Percentiles rank a stretch among this genome's conserved stretches.
Conservation (phyloP, 2,888 invertebrate genomes). For the Pilophorus perplexus region DNA sequence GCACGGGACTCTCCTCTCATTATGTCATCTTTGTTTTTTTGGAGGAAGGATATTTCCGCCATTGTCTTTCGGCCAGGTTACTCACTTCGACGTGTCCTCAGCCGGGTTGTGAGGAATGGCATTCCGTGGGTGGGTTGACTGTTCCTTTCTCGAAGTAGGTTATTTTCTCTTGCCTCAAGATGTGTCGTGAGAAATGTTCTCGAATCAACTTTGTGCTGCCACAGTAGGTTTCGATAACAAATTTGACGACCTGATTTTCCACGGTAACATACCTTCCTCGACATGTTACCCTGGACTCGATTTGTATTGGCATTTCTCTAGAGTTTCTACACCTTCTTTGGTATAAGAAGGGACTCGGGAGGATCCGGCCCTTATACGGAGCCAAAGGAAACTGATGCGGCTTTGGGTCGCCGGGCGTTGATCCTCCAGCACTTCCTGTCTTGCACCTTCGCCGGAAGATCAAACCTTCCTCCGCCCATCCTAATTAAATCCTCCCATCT, state of each 20-base stretch:
- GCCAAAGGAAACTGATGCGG: no score
- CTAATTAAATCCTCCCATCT: constrained; percentile 21
- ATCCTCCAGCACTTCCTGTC: constrained; percentile 32
- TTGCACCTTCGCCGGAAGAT: constrained; percentile 36
- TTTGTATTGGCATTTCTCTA: no score
- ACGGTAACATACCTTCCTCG: no score
- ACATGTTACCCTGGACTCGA: no score
- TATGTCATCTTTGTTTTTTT: constrained; percentile 32
- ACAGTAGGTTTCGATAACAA: no score
- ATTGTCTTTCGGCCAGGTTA: constrained; percentile 28
- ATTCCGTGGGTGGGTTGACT: neutral
- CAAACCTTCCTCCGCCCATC: constrained; percentile 22
- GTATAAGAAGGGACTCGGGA: no score
- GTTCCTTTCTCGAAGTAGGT: neutral
- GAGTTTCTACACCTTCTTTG: no score
- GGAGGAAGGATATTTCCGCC: neutral
- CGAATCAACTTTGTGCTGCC: no score
- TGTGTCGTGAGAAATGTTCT: no score
- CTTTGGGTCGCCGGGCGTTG: constrained; percentile 22
- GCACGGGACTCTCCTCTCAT: neutral
- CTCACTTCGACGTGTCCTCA: constrained; percentile 1
- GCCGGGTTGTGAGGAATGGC: neutral
- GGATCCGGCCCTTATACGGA: no score
- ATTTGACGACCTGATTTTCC: no score
- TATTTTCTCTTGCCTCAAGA: no score